Percentiles rank a stretch among this genome's conserved stretches.
Evolutionary conservation across 2,113 vertebrate species (phyloP).

Genomic region (Pelecanoides urinatrix): DNA sequence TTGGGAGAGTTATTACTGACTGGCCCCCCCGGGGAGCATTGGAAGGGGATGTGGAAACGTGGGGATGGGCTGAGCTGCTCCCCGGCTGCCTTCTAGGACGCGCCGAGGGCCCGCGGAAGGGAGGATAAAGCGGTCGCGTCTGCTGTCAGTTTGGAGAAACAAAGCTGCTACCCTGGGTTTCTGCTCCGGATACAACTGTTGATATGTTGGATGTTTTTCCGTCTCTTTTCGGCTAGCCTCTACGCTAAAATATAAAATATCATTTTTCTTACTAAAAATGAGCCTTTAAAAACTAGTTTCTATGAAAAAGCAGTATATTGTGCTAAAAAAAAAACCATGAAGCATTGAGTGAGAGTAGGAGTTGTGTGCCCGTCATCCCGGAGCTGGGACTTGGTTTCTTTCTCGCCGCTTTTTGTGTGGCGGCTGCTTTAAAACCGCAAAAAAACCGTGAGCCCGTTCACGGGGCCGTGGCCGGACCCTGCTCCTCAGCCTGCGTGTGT

Average conservation of each 20-base stretch:
- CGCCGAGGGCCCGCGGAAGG: not conserved
- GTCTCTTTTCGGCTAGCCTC: not conserved
- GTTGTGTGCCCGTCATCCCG: rapidly evolving
- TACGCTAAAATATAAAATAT: rapidly evolving
- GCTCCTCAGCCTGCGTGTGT: not conserved
- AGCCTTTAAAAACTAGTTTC: not conserved
- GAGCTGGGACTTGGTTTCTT: not conserved
- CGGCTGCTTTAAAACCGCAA: too few species aligned
- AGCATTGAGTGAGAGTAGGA: not conserved
- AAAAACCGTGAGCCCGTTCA: rapidly evolving
- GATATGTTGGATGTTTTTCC: not conserved
- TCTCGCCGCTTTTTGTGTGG: rapidly evolving
- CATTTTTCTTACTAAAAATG: not conserved
- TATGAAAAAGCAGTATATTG: not conserved
- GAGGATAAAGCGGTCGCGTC: not conserved
- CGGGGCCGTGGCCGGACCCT: rapidly evolving
- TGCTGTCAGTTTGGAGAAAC: not conserved
- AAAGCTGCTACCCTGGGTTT: not conserved
- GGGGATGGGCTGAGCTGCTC: not conserved
- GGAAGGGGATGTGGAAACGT: not conserved
- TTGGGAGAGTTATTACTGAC: not conserved
- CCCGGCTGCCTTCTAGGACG: not conserved
- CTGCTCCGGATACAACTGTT: not conserved
- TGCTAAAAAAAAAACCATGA: not conserved
- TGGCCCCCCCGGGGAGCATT: rapidly evolving